Evolutionary conservation across 2,113 vertebrate species (phyloP).

Genomic region (Sus scrofa): T2T-Sscrofa CM000819.6:79559001-79559500

Average conservation of each 20-base stretch:
- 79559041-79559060: not conserved
- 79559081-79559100: not conserved
- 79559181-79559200: not conserved
- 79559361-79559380: no score
- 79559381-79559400: no score
- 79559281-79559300: no score
- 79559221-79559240: not conserved
- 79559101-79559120: not conserved
- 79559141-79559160: not conserved
- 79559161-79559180: not conserved
- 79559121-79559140: not conserved
- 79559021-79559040: not conserved
- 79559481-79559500: no score
- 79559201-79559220: slow-evolving; percentile 56
- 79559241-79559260: not conserved
- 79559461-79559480: no score
- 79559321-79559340: no score
- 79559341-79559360: no score
- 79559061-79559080: not conserved
- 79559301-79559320: no score
- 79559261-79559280: not conserved
- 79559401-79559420: no score
- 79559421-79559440: no score
- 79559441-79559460: no score
- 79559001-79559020: not conserved